These are phyloP conservation scores for Spheniscus humboldti DNA, from an alignment of 2,797 vertebrate species.

Conservation along the genomic window DNA sequence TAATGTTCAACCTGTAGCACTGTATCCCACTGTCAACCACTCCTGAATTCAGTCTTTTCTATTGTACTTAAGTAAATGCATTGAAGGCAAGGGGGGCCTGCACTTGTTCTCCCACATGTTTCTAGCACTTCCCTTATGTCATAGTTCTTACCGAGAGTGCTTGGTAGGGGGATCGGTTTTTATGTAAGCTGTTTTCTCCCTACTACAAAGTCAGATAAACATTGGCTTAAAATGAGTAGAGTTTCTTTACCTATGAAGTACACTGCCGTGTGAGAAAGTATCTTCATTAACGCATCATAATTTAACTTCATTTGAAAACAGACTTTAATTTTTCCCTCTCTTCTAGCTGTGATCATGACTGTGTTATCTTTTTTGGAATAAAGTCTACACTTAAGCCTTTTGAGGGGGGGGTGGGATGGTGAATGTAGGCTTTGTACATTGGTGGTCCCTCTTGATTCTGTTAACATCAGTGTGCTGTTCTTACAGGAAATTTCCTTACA, in stretches of 20 bases:
- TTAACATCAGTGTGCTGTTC: constrained; percentile 13
- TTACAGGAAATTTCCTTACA: constrained; percentile 43
- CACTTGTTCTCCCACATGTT: constrained; percentile 50
- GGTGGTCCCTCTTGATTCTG: constrained; percentile 30
- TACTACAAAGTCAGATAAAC: background rate
- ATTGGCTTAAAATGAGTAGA: background rate
- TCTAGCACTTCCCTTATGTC: constrained; percentile 24
- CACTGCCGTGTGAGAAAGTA: background rate
- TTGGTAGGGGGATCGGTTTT: background rate
- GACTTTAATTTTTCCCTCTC: constrained; percentile 8
- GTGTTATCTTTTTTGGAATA: constrained; percentile 25
- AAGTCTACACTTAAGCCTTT: constrained; percentile 35
- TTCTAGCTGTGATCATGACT: constrained; percentile 21
- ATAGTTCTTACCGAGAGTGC: background rate
- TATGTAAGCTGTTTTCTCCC: background rate
- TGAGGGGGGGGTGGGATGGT: background rate
- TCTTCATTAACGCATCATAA: constrained; percentile 40
- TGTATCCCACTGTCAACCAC: constrained; percentile 55
- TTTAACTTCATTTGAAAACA: constrained; percentile 66
- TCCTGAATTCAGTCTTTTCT: constrained; percentile 9
- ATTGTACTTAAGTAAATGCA: background rate
- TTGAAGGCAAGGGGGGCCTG: background rate
- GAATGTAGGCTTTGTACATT: constrained; percentile 29
- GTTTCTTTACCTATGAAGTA: background rate
- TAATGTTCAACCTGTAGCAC: constrained; percentile 20